Evolutionary conservation across 1,140 invertebrate species (phyloP).

Genomic region (Bicyclus anynana): DNA sequence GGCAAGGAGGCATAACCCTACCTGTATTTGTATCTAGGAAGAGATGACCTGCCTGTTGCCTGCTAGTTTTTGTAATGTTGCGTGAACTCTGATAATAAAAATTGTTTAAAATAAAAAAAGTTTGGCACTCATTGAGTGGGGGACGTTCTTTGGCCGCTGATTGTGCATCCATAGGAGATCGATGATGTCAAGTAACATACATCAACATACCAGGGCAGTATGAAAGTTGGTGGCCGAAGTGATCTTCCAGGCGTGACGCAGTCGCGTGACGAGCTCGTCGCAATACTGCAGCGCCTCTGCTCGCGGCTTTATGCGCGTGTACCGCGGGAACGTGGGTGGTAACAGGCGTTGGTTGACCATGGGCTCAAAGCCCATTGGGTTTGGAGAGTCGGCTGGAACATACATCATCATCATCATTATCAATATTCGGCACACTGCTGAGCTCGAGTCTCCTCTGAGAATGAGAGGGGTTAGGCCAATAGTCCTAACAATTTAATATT

Average conservation of each 20-base stretch:
- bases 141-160: no score
- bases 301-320: conserved; percentile 93
- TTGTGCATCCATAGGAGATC: no score
- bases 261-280: conserved; percentile 86
- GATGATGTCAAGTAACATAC: not conserved
- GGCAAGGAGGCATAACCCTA: no score
- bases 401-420: not conserved
- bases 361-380: conserved; percentile 94
- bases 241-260: conserved; percentile 91
- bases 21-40: no score
- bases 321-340: conserved; percentile 98
- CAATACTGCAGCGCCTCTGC: conserved; percentile 91
- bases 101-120: no score
- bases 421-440: not conserved
- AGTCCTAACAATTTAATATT: no score
- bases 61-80: no score
- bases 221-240: conserved; percentile 89
- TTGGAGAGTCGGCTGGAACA: conserved; percentile 76
- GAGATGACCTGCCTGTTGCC: no score
- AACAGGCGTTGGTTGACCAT: conserved; percentile 95
- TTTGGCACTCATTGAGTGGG: no score
- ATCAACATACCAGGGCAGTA: conserved; percentile 83
- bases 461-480: no score
- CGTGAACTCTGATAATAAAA: no score
- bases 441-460: no score